Conservation (phyloP, 2,797 vertebrate species). For the Spinibarbus caldwelli region DNA sequence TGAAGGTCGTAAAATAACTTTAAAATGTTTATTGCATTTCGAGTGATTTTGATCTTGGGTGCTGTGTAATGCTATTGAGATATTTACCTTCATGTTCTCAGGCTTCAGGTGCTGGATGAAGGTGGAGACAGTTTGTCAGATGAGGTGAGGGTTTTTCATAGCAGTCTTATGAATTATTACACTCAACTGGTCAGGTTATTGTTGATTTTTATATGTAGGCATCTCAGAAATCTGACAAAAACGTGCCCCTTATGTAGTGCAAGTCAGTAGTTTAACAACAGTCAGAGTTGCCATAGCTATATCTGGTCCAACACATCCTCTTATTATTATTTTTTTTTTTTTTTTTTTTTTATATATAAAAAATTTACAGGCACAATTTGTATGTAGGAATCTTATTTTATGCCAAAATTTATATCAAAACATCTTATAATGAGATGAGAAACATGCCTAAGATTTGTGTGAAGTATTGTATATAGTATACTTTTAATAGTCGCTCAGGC, state of each 20-base stretch:
- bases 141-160: conserved; percentile 86
- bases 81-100: conserved; percentile 61
- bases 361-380: background rate
- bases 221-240: too few relatives aligned
- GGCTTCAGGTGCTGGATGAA: conserved; percentile 88
- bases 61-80: background rate
- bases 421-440: background rate
- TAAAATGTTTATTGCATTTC: too few relatives aligned
- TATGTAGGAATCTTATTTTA: background rate
- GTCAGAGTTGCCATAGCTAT: background rate
- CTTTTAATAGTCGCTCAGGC: background rate
- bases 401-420: background rate
- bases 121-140: conserved; percentile 82
- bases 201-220: too few relatives aligned
- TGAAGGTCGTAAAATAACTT: too few relatives aligned
- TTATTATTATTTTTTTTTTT: too few relatives aligned
- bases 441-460: background rate
- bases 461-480: too few relatives aligned
- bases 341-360: too few relatives aligned
- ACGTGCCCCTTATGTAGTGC: too few relatives aligned
- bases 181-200: too few relatives aligned
- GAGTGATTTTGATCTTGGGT: background rate
- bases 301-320: background rate
- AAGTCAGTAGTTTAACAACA: too few relatives aligned
- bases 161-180: too few relatives aligned